Evolutionary conservation across 2,888 invertebrate genomes (phyloP).

Genomic region (Unio delphinus): DNA sequence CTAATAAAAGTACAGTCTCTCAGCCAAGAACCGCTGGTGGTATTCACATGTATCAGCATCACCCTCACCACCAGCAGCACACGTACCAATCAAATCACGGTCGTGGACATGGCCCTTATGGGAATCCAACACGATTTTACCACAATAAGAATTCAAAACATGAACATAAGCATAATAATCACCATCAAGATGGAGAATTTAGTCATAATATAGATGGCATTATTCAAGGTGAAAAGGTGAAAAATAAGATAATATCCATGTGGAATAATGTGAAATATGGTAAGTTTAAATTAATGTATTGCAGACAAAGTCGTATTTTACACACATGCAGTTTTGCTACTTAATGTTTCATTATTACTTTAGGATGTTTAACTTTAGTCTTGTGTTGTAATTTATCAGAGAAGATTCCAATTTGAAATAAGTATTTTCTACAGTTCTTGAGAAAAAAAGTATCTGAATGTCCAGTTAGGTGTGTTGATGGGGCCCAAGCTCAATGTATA

Average conservation of each 20-base stretch:
- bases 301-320: too few species aligned
- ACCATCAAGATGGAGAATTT: slow-evolving; percentile 8
- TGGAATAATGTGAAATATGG: slow-evolving; percentile 95
- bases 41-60: background rate
- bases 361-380: too few species aligned
- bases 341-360: too few species aligned
- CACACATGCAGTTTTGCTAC: too few species aligned
- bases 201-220: slow-evolving; percentile 19
- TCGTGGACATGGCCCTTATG: background rate
- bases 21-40: too few species aligned
- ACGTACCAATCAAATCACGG: slow-evolving; percentile 1
- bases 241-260: slow-evolving; percentile 86
- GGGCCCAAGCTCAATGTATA: too few species aligned
- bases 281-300: slow-evolving; percentile 57
- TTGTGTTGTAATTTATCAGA: too few species aligned
- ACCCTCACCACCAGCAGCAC: slow-evolving; percentile 7
- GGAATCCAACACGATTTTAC: background rate
- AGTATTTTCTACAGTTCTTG: too few species aligned
- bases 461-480: too few species aligned
- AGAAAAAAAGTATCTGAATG: too few species aligned
- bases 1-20: too few species aligned
- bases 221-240: slow-evolving; percentile 78
- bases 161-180: background rate
- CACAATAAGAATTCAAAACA: background rate
- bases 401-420: too few species aligned